Base-by-base conservation (phyloP, 1,140 invertebrate species). In the Cyphomyrmex costatus region DNA sequence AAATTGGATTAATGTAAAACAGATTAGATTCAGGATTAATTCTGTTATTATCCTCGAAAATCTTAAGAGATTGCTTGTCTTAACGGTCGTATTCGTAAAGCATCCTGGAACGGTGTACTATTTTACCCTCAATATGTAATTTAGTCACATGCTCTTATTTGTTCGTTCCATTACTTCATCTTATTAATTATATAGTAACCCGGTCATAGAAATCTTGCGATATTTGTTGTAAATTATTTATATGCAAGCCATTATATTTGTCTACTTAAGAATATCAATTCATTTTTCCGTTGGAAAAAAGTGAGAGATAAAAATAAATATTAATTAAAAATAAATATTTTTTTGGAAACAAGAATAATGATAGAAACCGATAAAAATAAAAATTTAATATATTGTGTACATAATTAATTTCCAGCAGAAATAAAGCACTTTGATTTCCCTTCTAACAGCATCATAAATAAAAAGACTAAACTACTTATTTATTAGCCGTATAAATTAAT, bases 31-130 rank as follows among this genome's bases (percentile, higher is more conserved):
- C 33, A 76, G 42, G 10, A 66, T 53, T 24, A 53, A 30, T 30
- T 27, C 12, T 53, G 6, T 61, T 56, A 46, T 49, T 65, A n/a
- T 33, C 30, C 30, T 56, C n/a, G 36, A 0, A 33, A 86, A 53
- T 70, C 19, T 42, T 24, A 49, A 53, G 24, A 58, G 19, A 49
- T 68, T 71, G 65, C 36, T 71, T 79, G 33, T n/a, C 12, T 70
- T 58, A 33, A 46, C 65, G 51, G 14, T 85, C 71, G 30, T 60
- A 27, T 6, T 71, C 51, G 58, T 84, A 49, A 85, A 78, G 46
- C 71, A 85, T 63, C 73, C 46, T 63, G 12, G 82, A 85, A 85
- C 73, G 68, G 53, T 74, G 12, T 61, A 74, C 30, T 76, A 77
- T 65, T 63, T 63, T 77, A 12, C 21, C 24, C 58, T 83, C 14